Base-by-base conservation (phyloP, 1,140 invertebrate genomes). In the Centruroides vittatus region DNA sequence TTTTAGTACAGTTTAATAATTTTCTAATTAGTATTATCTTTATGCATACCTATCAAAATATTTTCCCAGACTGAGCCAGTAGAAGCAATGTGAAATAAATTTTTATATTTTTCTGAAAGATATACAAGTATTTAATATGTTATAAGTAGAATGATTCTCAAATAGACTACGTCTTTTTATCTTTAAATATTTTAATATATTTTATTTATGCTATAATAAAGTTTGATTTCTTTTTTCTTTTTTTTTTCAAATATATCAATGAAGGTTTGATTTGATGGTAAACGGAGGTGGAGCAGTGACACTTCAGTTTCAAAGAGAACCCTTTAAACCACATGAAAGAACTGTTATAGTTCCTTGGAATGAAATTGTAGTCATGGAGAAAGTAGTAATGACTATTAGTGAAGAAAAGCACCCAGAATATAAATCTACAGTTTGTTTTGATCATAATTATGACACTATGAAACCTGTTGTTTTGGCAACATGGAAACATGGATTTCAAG, bases 241-340 rank as follows among this genome's bases (percentile, higher is more conserved):
- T 23, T n/a, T 41, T 41, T 41, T 41, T 41, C 41, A 41, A 41
- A 41, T 6, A 41, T 41, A 41, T 53, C 23, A 11, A 12, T 35
- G 12, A 12, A 65, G 94, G 86, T 99, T 98, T 79, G 95, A 98
- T 78, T 86, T 99, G 50, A 77, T 99, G 67, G 94, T 99, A 41
- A 98, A 99, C 77, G 96, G 96, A 23, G 95, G 96, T 57, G 93
- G 94, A n/a, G 93, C 93, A 7, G 90, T 98, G 12, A 97, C 90
- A 13, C 78, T 99, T 61, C 90, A 97, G 74, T 97, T 99, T 77
- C 89, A 92, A 73, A 78, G 91, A 60, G 90, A 85, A 53, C 91
- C 90, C n/a, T 94, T 93, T 78, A 83, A 84, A 68, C 86, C 67
- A 5, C 62, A 65, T 54, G 65, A 70, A 41, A 82, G 85, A 67